phyloP scores from a whole-genome alignment of 2,797 vertebrate genomes.

The Alca torda region DNA sequence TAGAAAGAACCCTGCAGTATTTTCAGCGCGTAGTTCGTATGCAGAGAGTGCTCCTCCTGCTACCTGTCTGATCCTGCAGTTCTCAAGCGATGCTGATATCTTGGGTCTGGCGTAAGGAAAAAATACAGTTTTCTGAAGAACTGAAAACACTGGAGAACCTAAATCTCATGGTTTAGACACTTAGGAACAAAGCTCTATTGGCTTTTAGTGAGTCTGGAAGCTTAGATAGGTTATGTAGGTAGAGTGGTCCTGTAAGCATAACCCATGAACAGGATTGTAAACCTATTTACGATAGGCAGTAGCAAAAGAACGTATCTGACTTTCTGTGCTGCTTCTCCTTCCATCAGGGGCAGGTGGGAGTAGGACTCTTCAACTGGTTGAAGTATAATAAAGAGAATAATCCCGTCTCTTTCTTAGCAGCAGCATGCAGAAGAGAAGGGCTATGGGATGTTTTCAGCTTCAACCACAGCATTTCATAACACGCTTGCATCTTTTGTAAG shows the following conservation, averaged over 20 bases:
- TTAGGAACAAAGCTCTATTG: not conserved
- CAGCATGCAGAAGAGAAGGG: not conserved
- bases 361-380: not conserved
- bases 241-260: not conserved
- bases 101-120: not conserved
- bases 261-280: not conserved
- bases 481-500: rapidly evolving
- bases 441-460: not conserved
- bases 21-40: not conserved
- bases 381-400: not conserved
- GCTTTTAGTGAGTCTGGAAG: not conserved
- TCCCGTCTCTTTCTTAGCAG: not conserved
- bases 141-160: not conserved
- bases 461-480: not conserved
- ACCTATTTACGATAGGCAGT: not conserved
- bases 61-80: not conserved
- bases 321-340: not conserved
- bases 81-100: not conserved
- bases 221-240: too few relatives aligned
- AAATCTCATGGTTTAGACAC: not conserved
- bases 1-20: not conserved
- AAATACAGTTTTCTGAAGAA: not conserved
- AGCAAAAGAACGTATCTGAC: not conserved
- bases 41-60: not conserved
- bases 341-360: not conserved